Evolutionary conservation across 2,888 invertebrate genomes (phyloP), one percentile per base, ranked within the genome.

Genomic region (Hydriomena furcata): DNA sequence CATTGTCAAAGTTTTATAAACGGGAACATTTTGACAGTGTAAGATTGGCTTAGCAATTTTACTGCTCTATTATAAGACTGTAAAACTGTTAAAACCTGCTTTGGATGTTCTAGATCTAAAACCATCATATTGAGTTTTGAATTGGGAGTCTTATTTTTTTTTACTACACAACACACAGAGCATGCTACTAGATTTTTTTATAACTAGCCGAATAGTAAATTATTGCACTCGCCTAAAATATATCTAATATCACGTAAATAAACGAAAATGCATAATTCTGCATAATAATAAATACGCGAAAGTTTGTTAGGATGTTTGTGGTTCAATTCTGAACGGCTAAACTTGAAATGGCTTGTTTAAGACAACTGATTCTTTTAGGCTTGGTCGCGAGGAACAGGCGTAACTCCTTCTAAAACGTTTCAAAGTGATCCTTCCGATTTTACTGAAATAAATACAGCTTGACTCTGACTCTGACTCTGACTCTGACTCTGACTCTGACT

Each of bases 41-140:
- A 49, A 44, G 6, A 30, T 17, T 30, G 32, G 44, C 12, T 1
- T 11, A 37, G 20, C 40, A 37, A 31, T 31, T 45, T 44, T 36
- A 44, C 50, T 45, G 34, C n/a, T n/a, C n/a, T n/a, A 28, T 34
- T 8, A 12, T 7, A 7, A 8, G 6, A 8, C 7, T 13, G 48
- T 52, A 25, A 48, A 38, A 7, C 35, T 43, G 40, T 27, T 30
- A 37, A 25, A 40, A 54, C 30, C 21, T 30, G 50, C 52, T 59
- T 58, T 48, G 48, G 42, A 55, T 44, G 51, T 47, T 37, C 11
- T 53, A 53, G 53, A 21, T 41, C 37, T 36, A 41, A 48, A 48
- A 38, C 36, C 34, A 44, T 41, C 32, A 44, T 48, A 41, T 45
- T 24, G 0, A 17, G 25, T 42, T 38, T 44, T 35, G 10, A 35